Base-by-base conservation (phyloP, 2,888 invertebrate genomes). In the Polylopha cassiicola region DNA sequence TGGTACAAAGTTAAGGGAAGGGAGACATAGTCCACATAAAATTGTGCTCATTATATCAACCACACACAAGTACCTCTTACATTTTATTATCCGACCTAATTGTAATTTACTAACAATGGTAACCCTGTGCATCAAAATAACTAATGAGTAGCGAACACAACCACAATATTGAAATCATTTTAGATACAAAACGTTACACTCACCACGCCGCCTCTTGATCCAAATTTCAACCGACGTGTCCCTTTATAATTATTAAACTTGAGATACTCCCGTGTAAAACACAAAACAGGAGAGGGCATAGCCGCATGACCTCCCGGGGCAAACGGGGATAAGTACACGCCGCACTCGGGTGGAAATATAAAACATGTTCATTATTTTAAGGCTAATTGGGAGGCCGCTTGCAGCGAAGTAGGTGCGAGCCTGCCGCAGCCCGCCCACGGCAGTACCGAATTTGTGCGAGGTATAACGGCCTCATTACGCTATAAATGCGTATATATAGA, bases 291-390 rank as follows among this genome's bases (percentile, higher is more conserved):
- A 67, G 72, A 38, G 71, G 72, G 67, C 65, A 54, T 62, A 61
- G 62, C 69, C 73, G 72, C 72, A 76, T 75, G 79, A 79, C 80
- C 81, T 80, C 81, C 78, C 72, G 77, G 77, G 81, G 80, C 78
- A 76, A 77, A 69, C 67, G 69, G 77, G 77, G 78, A 73, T 71
- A 70, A 78, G 71, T 76, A 80, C 79, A 81, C 61, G 73, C 78
- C 77, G 76, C 78, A 74, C 77, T 78, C 78, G 64, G 68, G 71
- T 78, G 74, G 71, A 81, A 84, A 81, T 84, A 86, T 84, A 84
- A 84, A 86, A 84, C 85, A 85, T 84, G 84, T 85, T 86, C 85
- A 85, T 86, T 86, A 86, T 85, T 84, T 81, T 78, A 78, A 76
- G 78, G 82, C 82, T 86, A 86, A 86, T 86, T 86, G 86, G 85